phyloP scores from a whole-genome alignment of 1,140 invertebrate genomes.

The Lethocerus indicus region DNA sequence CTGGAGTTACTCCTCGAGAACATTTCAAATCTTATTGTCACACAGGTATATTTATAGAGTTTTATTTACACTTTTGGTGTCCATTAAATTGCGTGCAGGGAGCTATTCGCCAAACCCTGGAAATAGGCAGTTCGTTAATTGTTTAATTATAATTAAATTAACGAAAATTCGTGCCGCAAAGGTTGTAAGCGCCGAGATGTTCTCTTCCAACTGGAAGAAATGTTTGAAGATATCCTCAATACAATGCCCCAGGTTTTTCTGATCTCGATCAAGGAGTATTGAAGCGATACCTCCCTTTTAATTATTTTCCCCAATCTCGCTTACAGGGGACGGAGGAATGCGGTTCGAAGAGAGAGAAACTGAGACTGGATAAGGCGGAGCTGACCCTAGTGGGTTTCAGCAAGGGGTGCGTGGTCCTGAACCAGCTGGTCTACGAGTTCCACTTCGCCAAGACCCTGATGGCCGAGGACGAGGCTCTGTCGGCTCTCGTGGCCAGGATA shows the following conservation, averaged over 20 bases:
- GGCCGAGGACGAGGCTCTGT: conserved; percentile 32
- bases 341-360: not conserved
- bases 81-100: not conserved
- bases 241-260: too few species aligned
- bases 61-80: not conserved
- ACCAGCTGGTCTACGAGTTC: conserved; percentile 76
- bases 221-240: too few species aligned
- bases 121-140: not conserved
- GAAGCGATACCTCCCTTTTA: too few species aligned
- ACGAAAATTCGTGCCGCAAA: not conserved
- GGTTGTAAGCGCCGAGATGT: not conserved
- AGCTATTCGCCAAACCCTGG: not conserved
- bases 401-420: conserved; percentile 81
- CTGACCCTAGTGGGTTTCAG: conserved; percentile 66
- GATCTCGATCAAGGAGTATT: too few species aligned
- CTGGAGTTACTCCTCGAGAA: conserved; percentile 35
- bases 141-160: not conserved
- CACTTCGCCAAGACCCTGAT: conserved; percentile 47
- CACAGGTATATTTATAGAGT: too few species aligned
- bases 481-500: conserved; percentile 39
- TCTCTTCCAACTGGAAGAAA: too few species aligned
- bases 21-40: conserved; percentile 14
- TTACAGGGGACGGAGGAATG: too few species aligned
- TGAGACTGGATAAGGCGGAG: conserved; percentile 16
- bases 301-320: too few species aligned